Evolutionary conservation across 2,113 vertebrate genomes (phyloP), one percentile per base, ranked within the genome.

Genomic region (Zapornia atra): DNA sequence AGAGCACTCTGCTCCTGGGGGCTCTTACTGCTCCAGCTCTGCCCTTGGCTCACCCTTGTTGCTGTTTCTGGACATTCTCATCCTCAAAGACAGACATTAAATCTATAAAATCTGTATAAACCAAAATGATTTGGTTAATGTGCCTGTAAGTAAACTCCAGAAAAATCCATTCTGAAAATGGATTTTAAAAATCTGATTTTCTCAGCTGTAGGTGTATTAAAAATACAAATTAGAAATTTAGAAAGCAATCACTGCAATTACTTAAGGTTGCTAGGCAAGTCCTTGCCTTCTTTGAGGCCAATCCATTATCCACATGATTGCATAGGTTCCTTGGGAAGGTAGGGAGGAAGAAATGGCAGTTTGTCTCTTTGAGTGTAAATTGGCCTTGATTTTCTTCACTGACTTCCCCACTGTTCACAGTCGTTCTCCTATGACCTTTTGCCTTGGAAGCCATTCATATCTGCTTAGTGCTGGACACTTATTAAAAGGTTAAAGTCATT

Each of bases 401-500:
- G 36, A 15, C 36, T 48, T 83, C 60, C 73, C 82, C 26, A 8
- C 72, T 53, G 61, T 34, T 82, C 70, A n/a, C 68, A 40, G 38
- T 44, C 48, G 29, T 31, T 64, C 60, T 81, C 51, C 64, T 90
- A 2, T 94, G 94, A 86, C 77, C 44, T 94, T 91, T 94, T 92
- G 48, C 40, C 73, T 78, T 86, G 72, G 77, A 92, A 68, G 53
- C n/a, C 3, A 1, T 68, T 92, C 61, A 11, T 50, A 54, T 19
- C 80, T 93, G 65, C 82, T 69, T 44, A 87, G 44, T 0, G 0
- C 38, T 69, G 78, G 59, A 61, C 18, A 24, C 57, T 95, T 83
- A 18, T 12, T 81, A 6, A 94, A 96, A 94, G 85, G 88, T 92
- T 92, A 92, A 90, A 92, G 56, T 44, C 15, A 88, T 96, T 94